Evolutionary conservation across 2,113 vertebrate species (phyloP), one percentile per base, ranked within the genome.

Genomic region (Herpailurus yagouaroundi): DNA sequence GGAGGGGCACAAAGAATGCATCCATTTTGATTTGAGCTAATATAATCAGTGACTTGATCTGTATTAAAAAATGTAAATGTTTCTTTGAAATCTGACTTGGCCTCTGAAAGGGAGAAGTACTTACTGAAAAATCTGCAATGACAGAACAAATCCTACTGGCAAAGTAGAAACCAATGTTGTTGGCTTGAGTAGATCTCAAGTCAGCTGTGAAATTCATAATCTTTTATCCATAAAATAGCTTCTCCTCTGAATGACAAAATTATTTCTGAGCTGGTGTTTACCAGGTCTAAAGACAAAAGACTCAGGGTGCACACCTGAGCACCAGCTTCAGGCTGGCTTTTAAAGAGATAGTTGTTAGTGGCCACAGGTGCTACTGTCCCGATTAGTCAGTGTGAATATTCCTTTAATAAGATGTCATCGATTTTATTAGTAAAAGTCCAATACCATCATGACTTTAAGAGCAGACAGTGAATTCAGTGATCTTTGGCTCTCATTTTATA

Each of bases 191-290:
- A 96, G 97, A 87, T 96, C 74, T 96, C 97, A 96, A 95, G 97
- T 96, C 97, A 93, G 48, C 97, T 98, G 97, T 97, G 97, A 98
- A 98, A 98, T 97, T 97, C 82, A 97, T 95, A 82, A 97, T 96
- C 94, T 96, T 97, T 97, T 97, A 79, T 95, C 95, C 91, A 96
- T 94, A 96, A 97, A 97, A 95, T 91, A 97, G 60, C 52, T 97
- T 97, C 92, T 97, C 77, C 33, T 96, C 45, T 91, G 92, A 96
- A 93, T 95, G 90, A 96, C 50, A 96, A 79, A 95, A 95, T 97
- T 95, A 97, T 82, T 96, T 98, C 82, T 94, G 81, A 94, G 29
- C 84, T 96, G 69, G 4, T 85, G 41, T 92, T 95, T 98, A 52
- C 87, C 76, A 97, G 8, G n/a, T 74, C 12, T 73, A 74, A 92